Conservation (phyloP, 2,113 vertebrate species). For the Sturnira hondurensis region DNA sequence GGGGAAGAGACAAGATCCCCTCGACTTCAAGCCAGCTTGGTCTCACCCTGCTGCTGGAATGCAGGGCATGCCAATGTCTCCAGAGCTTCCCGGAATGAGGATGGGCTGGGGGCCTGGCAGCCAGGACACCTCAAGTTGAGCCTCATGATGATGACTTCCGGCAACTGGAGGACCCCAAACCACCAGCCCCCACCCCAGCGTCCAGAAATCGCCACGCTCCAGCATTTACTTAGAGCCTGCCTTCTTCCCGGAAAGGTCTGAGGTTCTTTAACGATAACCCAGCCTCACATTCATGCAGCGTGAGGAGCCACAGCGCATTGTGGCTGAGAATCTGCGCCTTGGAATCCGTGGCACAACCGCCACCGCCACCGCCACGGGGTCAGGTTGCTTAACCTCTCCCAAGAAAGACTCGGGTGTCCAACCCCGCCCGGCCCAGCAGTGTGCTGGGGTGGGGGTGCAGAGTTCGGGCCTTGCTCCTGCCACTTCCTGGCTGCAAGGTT, state of each 20-base stretch:
- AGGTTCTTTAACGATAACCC: background rate
- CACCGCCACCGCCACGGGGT: background rate
- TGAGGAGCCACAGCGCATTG: background rate
- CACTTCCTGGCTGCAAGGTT: background rate
- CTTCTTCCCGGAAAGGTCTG: background rate
- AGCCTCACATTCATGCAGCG: background rate
- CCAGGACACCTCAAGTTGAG: background rate
- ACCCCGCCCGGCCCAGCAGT: background rate
- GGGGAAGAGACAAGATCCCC: background rate
- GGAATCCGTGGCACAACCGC: background rate
- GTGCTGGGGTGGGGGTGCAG: background rate
- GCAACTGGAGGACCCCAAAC: background rate
- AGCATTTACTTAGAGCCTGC: background rate
- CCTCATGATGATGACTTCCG: background rate
- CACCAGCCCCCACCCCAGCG: background rate
- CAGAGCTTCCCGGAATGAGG: background rate
- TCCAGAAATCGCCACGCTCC: background rate
- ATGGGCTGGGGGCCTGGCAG: background rate
- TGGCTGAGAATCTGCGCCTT: background rate
- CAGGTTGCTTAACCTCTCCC: background rate
- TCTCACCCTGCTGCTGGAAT: background rate
- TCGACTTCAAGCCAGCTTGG: background rate
- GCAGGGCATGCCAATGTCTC: fast-evolving
- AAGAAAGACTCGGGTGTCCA: background rate
- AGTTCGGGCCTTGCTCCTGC: background rate